These are phyloP conservation scores for Oenanthe oenanthe DNA, from an alignment of 2,113 vertebrate genomes.

Conservation along the genomic window DNA sequence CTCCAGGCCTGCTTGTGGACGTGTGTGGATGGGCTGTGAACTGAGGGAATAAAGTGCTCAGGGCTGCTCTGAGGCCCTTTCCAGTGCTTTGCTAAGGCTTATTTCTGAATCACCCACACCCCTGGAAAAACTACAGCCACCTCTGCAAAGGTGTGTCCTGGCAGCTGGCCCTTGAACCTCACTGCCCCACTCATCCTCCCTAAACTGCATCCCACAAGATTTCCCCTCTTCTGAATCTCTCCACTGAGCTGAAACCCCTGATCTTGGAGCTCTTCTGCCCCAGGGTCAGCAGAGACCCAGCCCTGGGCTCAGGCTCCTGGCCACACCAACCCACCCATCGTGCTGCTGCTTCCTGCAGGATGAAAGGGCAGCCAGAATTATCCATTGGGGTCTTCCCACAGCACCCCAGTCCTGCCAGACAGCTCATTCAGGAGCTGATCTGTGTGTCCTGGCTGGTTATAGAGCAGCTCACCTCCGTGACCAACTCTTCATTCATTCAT, in stretches of 20 bases:
- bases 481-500: background rate
- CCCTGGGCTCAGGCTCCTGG: background rate
- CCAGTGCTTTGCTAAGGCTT: background rate
- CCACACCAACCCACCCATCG: rapidly evolving
- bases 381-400: rapidly evolving
- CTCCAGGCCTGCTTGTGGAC: background rate
- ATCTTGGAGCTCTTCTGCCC: rapidly evolving
- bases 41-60: constrained; percentile 43
- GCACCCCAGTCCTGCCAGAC: background rate
- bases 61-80: background rate
- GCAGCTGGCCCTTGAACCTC: background rate
- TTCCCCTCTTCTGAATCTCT: background rate
- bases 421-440: background rate
- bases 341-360: background rate
- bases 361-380: background rate
- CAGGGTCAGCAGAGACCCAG: background rate
- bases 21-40: background rate
- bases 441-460: background rate
- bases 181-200: background rate
- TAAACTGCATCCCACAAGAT: rapidly evolving
- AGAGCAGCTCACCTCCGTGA: background rate
- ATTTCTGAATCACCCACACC: background rate
- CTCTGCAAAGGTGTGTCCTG: background rate
- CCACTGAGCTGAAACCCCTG: background rate
- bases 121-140: background rate